These are phyloP conservation scores for Blera fallax DNA, from an alignment of 2,888 invertebrate genomes.

Conservation along the genomic window DNA sequence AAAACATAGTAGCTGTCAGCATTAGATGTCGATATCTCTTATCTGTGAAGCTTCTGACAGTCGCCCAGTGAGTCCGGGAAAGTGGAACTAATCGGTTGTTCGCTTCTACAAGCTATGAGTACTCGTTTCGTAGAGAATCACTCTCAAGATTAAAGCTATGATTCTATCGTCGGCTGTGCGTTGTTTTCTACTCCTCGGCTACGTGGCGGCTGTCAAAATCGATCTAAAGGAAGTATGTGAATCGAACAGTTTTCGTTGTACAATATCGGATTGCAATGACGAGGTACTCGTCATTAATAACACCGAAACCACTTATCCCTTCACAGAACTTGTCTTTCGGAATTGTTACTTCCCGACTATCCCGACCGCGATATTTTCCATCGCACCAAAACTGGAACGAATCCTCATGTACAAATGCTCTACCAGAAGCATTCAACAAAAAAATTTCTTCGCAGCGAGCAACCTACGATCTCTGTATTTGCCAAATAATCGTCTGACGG, in stretches of 20 bases:
- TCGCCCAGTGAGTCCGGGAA: slow-evolving; percentile 39
- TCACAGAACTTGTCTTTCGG: slow-evolving; percentile 73
- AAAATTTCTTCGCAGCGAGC: slow-evolving; percentile 73
- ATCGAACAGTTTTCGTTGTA: slow-evolving; percentile 21
- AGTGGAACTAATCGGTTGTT: slow-evolving; percentile 55
- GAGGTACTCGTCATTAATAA: slow-evolving; percentile 5
- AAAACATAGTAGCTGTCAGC: slow-evolving; percentile 23
- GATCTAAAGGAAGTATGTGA: slow-evolving; percentile 19
- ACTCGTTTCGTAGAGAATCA: background rate
- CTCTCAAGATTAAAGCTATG: background rate
- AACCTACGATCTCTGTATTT: slow-evolving; percentile 74
- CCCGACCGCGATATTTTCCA: slow-evolving; percentile 74
- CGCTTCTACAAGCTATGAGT: slow-evolving; percentile 19
- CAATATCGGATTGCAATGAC: slow-evolving; percentile 37
- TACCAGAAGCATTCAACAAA: slow-evolving; percentile 72
- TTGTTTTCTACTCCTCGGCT: slow-evolving; percentile 22
- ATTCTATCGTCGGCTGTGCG: slow-evolving; percentile 6
- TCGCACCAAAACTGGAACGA: slow-evolving; percentile 76
- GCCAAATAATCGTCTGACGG: slow-evolving; percentile 76
- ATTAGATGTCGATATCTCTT: slow-evolving; percentile 23
- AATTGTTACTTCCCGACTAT: slow-evolving; percentile 74
- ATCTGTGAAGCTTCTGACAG: slow-evolving; percentile 25
- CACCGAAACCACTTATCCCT: background rate
- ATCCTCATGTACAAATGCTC: slow-evolving; percentile 77
- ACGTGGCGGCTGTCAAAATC: slow-evolving; percentile 24